phyloP scores from a whole-genome alignment of 2,113 vertebrate genomes.

The Dromaius novaehollandiae region DNA sequence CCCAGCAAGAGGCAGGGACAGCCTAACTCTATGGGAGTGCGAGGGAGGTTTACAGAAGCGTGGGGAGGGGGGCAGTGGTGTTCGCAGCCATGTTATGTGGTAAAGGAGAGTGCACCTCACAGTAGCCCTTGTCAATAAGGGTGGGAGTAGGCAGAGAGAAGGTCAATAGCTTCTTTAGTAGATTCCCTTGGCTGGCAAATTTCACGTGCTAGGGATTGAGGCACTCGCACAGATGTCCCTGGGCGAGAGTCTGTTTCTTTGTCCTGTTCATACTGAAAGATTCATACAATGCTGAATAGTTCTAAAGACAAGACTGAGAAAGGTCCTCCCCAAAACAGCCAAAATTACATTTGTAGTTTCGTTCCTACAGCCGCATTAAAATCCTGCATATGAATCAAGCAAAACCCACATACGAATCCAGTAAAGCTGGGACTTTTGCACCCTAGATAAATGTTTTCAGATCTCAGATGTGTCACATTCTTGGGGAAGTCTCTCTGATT shows the following conservation, averaged over 20 bases:
- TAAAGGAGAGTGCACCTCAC: background rate
- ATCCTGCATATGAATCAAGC: background rate
- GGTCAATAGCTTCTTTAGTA: background rate
- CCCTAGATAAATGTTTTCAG: background rate
- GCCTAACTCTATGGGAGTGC: background rate
- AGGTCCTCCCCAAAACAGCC: background rate
- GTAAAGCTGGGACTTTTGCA: background rate
- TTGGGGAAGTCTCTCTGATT: background rate
- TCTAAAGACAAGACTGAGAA: background rate
- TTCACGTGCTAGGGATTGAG: background rate
- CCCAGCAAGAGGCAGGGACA: background rate
- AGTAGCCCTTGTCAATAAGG: background rate
- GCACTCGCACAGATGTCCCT: background rate
- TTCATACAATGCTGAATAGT: background rate
- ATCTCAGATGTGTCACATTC: background rate
- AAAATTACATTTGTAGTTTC: background rate
- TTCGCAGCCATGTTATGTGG: fast-evolving
- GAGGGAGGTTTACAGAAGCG: background rate
- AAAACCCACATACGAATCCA: background rate
- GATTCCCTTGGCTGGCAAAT: background rate
- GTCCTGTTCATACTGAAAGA: fast-evolving
- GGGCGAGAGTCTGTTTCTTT: background rate
- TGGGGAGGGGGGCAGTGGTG: background rate
- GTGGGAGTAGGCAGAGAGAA: background rate
- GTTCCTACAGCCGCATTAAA: background rate